These are phyloP conservation scores for Avahi laniger DNA, from an alignment of 2,797 vertebrate genomes.

Conservation along the genomic window DNA sequence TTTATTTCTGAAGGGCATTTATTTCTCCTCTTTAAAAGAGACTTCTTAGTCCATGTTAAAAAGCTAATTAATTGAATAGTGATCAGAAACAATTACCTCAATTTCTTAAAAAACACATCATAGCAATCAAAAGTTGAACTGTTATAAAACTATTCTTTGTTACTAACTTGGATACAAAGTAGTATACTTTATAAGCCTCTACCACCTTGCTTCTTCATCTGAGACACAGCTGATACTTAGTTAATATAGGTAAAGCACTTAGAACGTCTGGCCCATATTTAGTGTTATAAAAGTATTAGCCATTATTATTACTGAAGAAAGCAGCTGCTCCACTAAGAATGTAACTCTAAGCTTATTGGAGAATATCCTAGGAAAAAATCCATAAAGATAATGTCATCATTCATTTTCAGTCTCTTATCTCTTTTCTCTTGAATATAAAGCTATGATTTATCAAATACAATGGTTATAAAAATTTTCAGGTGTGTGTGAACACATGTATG, in stretches of 20 bases:
- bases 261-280: neutral
- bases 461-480: neutral
- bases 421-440: neutral
- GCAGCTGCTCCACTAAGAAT: neutral
- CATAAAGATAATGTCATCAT: neutral
- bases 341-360: neutral
- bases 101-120: neutral
- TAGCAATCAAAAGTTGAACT: conserved; percentile 13
- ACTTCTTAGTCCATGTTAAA: neutral
- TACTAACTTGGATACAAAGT: neutral
- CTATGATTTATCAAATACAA: neutral
- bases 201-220: neutral
- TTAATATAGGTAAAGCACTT: neutral
- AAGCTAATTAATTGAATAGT: conserved; percentile 4
- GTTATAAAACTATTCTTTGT: neutral
- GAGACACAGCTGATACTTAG: neutral
- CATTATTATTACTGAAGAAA: neutral
- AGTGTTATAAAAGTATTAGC: neutral
- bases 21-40: neutral
- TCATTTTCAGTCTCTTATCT: neutral
- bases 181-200: neutral
- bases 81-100: neutral
- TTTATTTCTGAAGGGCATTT: neutral
- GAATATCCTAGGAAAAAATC: neutral
- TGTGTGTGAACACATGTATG: neutral